Evolutionary conservation across 2,888 invertebrate genomes (phyloP).

Genomic region (Meta bourneti): DNA sequence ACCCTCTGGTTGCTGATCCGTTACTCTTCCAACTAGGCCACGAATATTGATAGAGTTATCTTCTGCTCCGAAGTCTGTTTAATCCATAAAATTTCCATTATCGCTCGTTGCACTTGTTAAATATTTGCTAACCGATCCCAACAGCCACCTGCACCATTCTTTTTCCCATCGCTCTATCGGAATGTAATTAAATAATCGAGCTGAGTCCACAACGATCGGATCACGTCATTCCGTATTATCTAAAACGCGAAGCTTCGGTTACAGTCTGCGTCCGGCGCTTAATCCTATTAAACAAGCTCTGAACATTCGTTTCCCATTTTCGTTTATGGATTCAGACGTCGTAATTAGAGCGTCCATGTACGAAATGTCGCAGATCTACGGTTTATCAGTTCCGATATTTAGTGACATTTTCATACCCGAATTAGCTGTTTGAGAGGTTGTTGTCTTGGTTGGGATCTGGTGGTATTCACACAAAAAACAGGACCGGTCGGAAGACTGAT

Average conservation of each 20-base stretch:
- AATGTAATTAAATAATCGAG: background rate
- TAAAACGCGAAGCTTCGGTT: no score
- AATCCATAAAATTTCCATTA: no score
- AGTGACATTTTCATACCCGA: background rate
- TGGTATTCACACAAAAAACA: no score
- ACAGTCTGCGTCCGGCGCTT: no score
- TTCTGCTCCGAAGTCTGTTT: no score
- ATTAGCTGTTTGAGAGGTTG: background rate
- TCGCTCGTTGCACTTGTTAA: no score
- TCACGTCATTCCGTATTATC: background rate
- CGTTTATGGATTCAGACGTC: background rate
- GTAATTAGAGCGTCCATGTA: no score
- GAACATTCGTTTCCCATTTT: background rate
- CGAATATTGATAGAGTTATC: no score
- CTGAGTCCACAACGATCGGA: background rate
- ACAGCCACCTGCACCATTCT: background rate
- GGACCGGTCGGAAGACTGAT: no score
- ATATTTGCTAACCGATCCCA: no score
- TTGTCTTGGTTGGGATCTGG: no score
- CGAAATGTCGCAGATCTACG: background rate
- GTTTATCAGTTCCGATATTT: background rate
- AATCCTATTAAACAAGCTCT: background rate
- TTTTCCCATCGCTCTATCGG: background rate
- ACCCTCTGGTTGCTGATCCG: background rate
- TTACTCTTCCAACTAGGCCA: background rate